Conservation (phyloP, 2,888 invertebrate species). For the Cosmorhoe ocellata region DNA sequence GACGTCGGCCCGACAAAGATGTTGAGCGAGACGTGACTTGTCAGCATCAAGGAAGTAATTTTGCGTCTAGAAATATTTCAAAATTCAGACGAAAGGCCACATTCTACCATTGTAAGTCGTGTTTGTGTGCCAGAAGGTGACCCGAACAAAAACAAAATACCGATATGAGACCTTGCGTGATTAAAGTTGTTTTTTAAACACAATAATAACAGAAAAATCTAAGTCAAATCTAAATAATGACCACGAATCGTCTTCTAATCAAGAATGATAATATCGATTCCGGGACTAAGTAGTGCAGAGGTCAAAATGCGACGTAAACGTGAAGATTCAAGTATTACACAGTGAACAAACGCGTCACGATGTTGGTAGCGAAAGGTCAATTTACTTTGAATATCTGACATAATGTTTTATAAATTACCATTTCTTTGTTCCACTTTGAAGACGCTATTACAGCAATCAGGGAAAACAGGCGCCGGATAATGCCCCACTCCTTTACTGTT, state of each 20-base stretch:
- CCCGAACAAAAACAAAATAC: background rate
- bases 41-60: slow-evolving; percentile 33
- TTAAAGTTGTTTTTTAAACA: too few relatives aligned
- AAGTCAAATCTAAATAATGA: too few relatives aligned
- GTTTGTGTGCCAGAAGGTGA: background rate
- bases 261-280: too few relatives aligned
- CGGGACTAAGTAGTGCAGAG: too few relatives aligned
- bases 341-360: too few relatives aligned
- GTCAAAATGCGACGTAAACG: too few relatives aligned
- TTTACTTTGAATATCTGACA: slow-evolving; percentile 15
- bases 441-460: slow-evolving; percentile 26
- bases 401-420: slow-evolving; percentile 21
- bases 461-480: slow-evolving; percentile 23
- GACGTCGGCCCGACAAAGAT: slow-evolving; percentile 17
- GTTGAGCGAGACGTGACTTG: slow-evolving; percentile 30
- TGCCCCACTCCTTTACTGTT: slow-evolving; percentile 24
- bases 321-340: too few relatives aligned
- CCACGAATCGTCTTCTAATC: too few relatives aligned
- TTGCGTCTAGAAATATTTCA: slow-evolving; percentile 24
- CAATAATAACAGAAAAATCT: too few relatives aligned
- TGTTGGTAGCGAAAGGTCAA: slow-evolving; percentile 10
- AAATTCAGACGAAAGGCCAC: slow-evolving; percentile 10
- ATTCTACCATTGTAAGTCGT: background rate
- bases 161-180: background rate
- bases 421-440: slow-evolving; percentile 23